These are phyloP conservation scores for Cynaeus angustus DNA, from an alignment of 2,888 invertebrate species.

Conservation along the genomic window DNA sequence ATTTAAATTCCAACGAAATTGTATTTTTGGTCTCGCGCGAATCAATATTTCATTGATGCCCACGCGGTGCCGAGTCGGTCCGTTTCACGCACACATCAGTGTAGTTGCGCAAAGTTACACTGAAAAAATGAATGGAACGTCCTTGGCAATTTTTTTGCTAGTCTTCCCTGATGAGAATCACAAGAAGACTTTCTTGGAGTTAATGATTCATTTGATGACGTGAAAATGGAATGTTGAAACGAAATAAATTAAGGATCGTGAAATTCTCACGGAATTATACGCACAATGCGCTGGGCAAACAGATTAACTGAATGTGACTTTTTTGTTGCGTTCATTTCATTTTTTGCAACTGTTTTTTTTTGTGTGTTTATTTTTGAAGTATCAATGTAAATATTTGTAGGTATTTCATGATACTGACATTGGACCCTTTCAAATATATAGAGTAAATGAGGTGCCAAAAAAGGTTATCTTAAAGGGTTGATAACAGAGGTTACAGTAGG, in stretches of 20 bases:
- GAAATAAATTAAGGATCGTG: neutral
- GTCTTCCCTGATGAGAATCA: too few relatives aligned
- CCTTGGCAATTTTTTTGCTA: conserved; percentile 14
- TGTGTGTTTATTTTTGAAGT: too few relatives aligned
- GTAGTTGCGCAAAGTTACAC: conserved; percentile 1
- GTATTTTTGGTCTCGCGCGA: conserved; percentile 57
- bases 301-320: neutral
- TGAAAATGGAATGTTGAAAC: neutral
- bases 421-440: too few relatives aligned
- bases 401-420: too few relatives aligned
- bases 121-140: conserved; percentile 36
- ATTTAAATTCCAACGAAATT: conserved; percentile 55
- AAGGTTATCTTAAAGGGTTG: too few relatives aligned
- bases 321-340: neutral
- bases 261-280: neutral
- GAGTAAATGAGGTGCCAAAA: too few relatives aligned
- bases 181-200: too few relatives aligned
- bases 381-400: too few relatives aligned
- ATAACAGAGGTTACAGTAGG: too few relatives aligned
- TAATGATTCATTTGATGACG: neutral
- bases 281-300: neutral
- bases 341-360: neutral
- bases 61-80: conserved; percentile 53
- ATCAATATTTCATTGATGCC: conserved; percentile 68
- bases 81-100: conserved; percentile 50